Evolutionary conservation across 2,113 vertebrate species (phyloP).

Genomic region (Clarias magur): DNA sequence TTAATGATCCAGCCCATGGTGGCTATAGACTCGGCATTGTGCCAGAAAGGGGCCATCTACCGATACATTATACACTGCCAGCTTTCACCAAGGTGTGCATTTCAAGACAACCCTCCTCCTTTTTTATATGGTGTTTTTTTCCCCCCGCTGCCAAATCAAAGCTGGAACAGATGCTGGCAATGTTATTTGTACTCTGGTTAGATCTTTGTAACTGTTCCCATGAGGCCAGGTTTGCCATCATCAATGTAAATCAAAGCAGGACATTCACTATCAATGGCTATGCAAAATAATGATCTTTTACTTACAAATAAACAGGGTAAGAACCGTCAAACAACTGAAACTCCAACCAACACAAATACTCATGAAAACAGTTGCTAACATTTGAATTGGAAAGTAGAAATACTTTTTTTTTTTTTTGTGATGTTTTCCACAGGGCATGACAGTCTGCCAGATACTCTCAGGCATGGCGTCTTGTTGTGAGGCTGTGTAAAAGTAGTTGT

Average conservation of each 20-base stretch:
- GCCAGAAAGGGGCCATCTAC: conserved; percentile 67
- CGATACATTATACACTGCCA: conserved; percentile 75
- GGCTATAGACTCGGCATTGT: conserved; percentile 59
- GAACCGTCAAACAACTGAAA: not conserved
- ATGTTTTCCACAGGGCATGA: conserved; percentile 9
- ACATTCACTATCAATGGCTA: not conserved
- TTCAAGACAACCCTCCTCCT: conserved; percentile 64
- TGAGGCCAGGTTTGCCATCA: conserved; percentile 30
- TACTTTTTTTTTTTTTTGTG: conserved; percentile 12
- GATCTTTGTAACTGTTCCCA: conserved; percentile 54
- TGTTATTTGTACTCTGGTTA: conserved; percentile 51
- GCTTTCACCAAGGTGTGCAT: conserved; percentile 78
- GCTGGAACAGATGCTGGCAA: conserved; percentile 62
- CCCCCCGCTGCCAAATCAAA: conserved; percentile 65
- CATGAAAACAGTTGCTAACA: conserved; percentile 19
- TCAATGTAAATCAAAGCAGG: conserved; percentile 17
- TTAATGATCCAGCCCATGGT: conserved; percentile 64
- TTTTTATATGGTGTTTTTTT: conserved; percentile 56
- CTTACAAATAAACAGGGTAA: not conserved
- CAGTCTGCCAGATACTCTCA: conserved; percentile 13
- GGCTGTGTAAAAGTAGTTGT: not conserved
- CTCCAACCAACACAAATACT: not conserved
- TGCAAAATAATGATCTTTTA: not conserved
- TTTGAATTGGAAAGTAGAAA: conserved; percentile 23
- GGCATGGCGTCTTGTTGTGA: not conserved